These are phyloP conservation scores for Cydia strobilella DNA, from an alignment of 1,140 invertebrate species.

Conservation along the genomic window DNA sequence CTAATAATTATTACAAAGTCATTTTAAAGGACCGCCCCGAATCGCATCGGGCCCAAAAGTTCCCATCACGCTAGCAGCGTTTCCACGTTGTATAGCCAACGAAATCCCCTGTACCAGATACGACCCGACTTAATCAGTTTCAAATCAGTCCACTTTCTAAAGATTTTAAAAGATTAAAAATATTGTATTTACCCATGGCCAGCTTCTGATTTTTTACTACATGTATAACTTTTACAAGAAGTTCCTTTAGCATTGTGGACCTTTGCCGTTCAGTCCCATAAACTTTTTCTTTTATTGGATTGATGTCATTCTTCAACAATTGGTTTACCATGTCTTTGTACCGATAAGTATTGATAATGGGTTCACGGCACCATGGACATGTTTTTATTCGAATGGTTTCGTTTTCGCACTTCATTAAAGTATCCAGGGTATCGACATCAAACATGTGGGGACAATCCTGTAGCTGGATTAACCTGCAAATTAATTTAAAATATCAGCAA, in stretches of 20 bases:
- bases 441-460: slow-evolving; percentile 84
- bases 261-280: slow-evolving; percentile 60
- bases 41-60: too few species aligned
- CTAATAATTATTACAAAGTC: too few species aligned
- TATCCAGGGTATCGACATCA: slow-evolving; percentile 81
- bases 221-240: slow-evolving; percentile 28
- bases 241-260: slow-evolving; percentile 37
- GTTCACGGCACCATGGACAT: slow-evolving; percentile 84
- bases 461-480: slow-evolving; percentile 81
- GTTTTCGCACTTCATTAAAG: slow-evolving; percentile 73
- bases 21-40: too few species aligned
- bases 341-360: slow-evolving; percentile 82
- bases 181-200: too few species aligned
- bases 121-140: too few species aligned
- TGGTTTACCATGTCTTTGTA: slow-evolving; percentile 83
- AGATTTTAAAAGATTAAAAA: too few species aligned
- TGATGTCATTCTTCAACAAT: slow-evolving; percentile 77
- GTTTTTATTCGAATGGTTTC: slow-evolving; percentile 79
- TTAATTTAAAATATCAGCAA: neutral
- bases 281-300: slow-evolving; percentile 79
- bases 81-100: too few species aligned
- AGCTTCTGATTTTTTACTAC: slow-evolving; percentile 1
- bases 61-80: too few species aligned
- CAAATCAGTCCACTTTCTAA: too few species aligned
- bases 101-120: too few species aligned